These are phyloP conservation scores for Cheirogaleus medius DNA, from an alignment of 2,113 vertebrate species.

Conservation along the genomic window DNA sequence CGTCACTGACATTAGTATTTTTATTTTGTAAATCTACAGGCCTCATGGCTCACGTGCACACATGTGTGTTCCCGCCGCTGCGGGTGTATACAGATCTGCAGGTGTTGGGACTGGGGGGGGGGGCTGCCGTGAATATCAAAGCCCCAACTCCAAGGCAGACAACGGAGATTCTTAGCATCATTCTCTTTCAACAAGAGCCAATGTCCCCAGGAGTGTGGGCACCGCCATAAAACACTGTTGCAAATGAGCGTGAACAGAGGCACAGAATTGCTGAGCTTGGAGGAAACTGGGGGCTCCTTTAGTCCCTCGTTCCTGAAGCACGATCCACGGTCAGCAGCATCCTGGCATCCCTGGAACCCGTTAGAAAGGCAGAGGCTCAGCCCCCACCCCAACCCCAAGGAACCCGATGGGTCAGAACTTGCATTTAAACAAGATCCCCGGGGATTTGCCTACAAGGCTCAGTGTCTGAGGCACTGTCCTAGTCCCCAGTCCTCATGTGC, in stretches of 20 bases:
- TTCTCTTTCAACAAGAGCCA: not conserved
- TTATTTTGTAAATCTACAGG: not conserved
- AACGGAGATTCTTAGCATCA: not conserved
- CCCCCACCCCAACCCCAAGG: not conserved
- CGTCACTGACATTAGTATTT: not conserved
- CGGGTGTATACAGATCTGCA: not conserved
- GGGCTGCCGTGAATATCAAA: not conserved
- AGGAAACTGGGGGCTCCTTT: not conserved
- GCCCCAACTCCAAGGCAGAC: not conserved
- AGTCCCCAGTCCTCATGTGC: not conserved
- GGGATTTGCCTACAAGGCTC: not conserved
- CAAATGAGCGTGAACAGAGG: not conserved
- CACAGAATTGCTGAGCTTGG: not conserved
- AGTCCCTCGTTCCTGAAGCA: not conserved
- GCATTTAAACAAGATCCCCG: not conserved
- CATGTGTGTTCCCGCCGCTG: not conserved
- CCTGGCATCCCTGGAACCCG: not conserved
- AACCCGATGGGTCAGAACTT: not conserved
- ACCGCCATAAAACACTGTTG: rapidly evolving
- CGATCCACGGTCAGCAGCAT: rapidly evolving
- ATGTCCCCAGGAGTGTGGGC: not conserved
- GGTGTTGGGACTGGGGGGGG: not conserved
- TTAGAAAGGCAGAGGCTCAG: not conserved
- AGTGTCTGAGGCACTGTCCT: not conserved
- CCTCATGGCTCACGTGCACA: not conserved